Conservation (phyloP, 2,113 vertebrate species). For the Dunckerocampus dactyliophorus region DNA sequence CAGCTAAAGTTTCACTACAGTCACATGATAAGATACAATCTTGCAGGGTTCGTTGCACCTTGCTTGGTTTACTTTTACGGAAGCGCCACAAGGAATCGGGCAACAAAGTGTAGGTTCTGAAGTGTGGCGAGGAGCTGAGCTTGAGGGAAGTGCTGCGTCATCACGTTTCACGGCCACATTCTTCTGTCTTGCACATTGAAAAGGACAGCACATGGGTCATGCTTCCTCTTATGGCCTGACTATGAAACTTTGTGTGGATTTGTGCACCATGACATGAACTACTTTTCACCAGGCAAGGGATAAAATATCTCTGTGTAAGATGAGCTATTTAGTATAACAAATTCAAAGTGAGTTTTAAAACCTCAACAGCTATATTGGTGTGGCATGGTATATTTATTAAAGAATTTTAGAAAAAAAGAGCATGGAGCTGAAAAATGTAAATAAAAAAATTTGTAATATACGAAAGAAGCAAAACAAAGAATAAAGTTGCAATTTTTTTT, state of each 20-base stretch:
- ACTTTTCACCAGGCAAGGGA: too few relatives aligned
- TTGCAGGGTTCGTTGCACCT: not conserved
- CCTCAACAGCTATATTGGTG: too few relatives aligned
- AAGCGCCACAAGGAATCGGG: not conserved
- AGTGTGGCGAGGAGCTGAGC: conserved; percentile 14
- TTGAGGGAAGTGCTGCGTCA: conserved; percentile 19
- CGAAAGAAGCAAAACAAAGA: too few relatives aligned
- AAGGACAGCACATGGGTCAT: conserved; percentile 47
- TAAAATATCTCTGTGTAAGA: too few relatives aligned
- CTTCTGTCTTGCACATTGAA: conserved; percentile 14
- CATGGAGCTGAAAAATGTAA: too few relatives aligned
- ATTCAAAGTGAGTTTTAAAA: too few relatives aligned
- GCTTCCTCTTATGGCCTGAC: conserved; percentile 16
- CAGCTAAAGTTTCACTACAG: conserved; percentile 40
- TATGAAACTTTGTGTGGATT: conserved; percentile 22
- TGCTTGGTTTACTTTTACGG: not conserved
- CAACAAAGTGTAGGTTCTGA: conserved; percentile 3
- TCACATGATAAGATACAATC: conserved; percentile 32
- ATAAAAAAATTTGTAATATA: too few relatives aligned
- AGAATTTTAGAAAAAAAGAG: too few relatives aligned
- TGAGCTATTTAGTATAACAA: too few relatives aligned
- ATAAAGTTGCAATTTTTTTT: too few relatives aligned
- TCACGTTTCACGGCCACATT: conserved; percentile 16
- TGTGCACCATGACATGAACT: not conserved
- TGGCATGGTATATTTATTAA: too few relatives aligned